Evolutionary conservation across 2,797 vertebrate species (phyloP), one percentile per base, ranked within the genome.

Genomic region (Darevskia nairensis): DNA sequence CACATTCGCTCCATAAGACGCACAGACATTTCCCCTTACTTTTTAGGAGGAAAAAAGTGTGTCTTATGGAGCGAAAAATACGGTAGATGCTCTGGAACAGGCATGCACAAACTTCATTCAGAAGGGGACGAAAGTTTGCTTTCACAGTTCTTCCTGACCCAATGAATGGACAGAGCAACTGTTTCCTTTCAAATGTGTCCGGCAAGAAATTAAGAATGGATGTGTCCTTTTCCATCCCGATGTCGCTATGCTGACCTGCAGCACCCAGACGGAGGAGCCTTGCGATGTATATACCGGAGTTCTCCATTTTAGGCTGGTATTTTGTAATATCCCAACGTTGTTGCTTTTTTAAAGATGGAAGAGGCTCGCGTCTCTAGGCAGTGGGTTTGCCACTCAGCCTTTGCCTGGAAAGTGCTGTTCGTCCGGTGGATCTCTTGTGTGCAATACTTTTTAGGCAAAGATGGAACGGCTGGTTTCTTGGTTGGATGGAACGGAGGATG

Each of bases 251-350:
- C 25, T 41, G 32, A 21, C 64, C 82, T 41, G 46, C 46, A 88
- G 59, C 72, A 50, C 64, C 19, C 2, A 25, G 87, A 46, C 76
- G 8, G 32, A 75, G 82, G 76, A 83, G 21, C 75, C 68, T 74
- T 6, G 78, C n/a, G 5, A 6, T 44, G 59, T 32, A 3, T 39
- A 95, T 92, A 85, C 59, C 59, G 80, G 90, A 94, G 1, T 8
- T 74, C 86, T 92, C 79, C 92, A 85, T 93, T 85, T 88, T 55
- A 78, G 72, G 78, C 80, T 81, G 21, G n/a, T 35, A 29, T 68
- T 29, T 85, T 64, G 10, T 46, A 64, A 29, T 4, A 88, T 87
- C 88, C 84, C 85, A 61, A 88, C 90, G 85, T 80, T 68, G 84
- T 6, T n/a, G n/a, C n/a, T n/a, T n/a, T n/a, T n/a, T n/a, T n/a